Conservation (phyloP, 1,140 invertebrate species). For the Amyelois transitella region DNA sequence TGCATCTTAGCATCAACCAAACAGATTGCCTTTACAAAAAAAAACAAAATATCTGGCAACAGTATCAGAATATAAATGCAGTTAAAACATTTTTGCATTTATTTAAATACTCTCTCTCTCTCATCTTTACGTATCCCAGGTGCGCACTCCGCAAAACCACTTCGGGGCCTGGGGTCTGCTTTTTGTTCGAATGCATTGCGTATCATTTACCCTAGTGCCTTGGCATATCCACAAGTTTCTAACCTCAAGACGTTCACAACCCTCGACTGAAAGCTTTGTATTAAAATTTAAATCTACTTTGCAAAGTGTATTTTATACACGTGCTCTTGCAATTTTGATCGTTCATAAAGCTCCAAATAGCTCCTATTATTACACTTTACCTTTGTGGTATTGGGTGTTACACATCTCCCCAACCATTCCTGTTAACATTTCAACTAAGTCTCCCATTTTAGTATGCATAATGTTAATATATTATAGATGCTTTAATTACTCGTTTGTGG, state of each 20-base stretch:
- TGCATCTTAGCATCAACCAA: too few relatives aligned
- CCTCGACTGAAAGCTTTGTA: slow-evolving; percentile 70
- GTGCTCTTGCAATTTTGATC: slow-evolving; percentile 73
- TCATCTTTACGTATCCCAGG: too few relatives aligned
- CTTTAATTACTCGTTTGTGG: slow-evolving; percentile 66
- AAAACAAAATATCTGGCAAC: too few relatives aligned
- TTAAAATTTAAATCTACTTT: slow-evolving; percentile 75
- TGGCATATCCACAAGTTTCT: slow-evolving; percentile 46
- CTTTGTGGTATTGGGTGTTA: slow-evolving; percentile 68
- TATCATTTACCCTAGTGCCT: background rate
- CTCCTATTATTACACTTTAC: slow-evolving; percentile 68
- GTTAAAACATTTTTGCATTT: too few relatives aligned
- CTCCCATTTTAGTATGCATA: slow-evolving; percentile 63
- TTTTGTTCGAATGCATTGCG: too few relatives aligned
- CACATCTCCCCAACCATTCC: slow-evolving; percentile 50
- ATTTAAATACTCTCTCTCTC: too few relatives aligned
- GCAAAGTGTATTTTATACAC: slow-evolving; percentile 73
- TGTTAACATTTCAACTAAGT: slow-evolving; percentile 55
- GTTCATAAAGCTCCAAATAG: slow-evolving; percentile 69
- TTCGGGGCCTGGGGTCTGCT: too few relatives aligned
- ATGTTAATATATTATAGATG: slow-evolving; percentile 68
- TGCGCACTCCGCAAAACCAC: too few relatives aligned
- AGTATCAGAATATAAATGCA: too few relatives aligned
- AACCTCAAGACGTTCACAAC: slow-evolving; percentile 65
- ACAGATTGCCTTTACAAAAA: too few relatives aligned